Percentiles rank a stretch among this genome's conserved stretches.
phyloP scores from a whole-genome alignment of 2,797 vertebrate species.

The Dermochelys coriacea region DNA sequence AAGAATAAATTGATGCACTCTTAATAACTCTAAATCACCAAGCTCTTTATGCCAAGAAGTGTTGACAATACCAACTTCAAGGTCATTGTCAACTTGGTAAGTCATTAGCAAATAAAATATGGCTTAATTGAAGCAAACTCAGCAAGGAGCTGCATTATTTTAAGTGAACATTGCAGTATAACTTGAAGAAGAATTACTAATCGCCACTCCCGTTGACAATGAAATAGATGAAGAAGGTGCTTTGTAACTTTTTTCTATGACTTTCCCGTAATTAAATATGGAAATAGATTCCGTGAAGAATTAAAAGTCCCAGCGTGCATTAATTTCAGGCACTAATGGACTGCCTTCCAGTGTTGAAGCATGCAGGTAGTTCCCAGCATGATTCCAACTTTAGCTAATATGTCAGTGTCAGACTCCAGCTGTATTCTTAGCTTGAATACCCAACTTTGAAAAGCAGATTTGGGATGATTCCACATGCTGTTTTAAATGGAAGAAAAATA shows the following conservation, averaged over 20 bases:
- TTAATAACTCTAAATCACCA: slow-evolving; percentile 86
- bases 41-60: slow-evolving; percentile 77
- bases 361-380: slow-evolving; percentile 76
- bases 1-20: slow-evolving; percentile 82
- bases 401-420: slow-evolving; percentile 68
- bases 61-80: slow-evolving; percentile 89
- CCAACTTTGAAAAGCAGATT: slow-evolving; percentile 50
- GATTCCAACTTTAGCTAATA: slow-evolving; percentile 66
- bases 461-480: slow-evolving; percentile 28
- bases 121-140: slow-evolving; percentile 90
- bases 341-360: slow-evolving; percentile 74
- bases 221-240: slow-evolving; percentile 89
- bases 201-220: slow-evolving; percentile 86
- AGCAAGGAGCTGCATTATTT: slow-evolving; percentile 90
- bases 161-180: slow-evolving; percentile 91
- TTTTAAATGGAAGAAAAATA: slow-evolving; percentile 1
- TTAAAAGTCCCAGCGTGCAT: slow-evolving; percentile 84
- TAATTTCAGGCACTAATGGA: slow-evolving; percentile 87
- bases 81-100: slow-evolving; percentile 88
- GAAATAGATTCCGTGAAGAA: slow-evolving; percentile 87
- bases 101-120: slow-evolving; percentile 94
- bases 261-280: slow-evolving; percentile 90
- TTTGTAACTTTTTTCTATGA: slow-evolving; percentile 85
- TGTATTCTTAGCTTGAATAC: slow-evolving; percentile 42
- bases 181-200: slow-evolving; percentile 91